Base-by-base conservation (phyloP, 2,888 invertebrate species). In the Chrysolina haemoptera region DNA sequence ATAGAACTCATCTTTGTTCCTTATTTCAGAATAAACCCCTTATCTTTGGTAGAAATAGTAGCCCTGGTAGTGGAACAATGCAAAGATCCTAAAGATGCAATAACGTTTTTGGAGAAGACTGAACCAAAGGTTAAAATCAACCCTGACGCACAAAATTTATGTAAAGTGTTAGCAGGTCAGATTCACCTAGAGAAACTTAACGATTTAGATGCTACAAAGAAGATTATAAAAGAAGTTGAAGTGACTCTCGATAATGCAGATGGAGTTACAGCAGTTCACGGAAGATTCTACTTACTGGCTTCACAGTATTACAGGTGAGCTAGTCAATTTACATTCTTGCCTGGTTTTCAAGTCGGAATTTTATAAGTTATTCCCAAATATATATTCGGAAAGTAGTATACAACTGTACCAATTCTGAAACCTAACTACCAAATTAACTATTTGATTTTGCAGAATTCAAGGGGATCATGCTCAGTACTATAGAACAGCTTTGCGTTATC, bases 381-480 rank as follows among this genome's bases (percentile, higher is more conserved):
- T 35, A 35, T 3, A 6, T 35, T 35, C 8, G 35, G 35, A 35
- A 35, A 35, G 35, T 35, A 35, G 8, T 35, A 35, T 35, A 35
- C 8, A 35, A 35, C 8, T 6, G 35, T 35, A 6, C 35, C 35
- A 35, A 35, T 35, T 35, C 35, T 35, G 8, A 35, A 35, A 35
- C 8, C 35, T 35, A 35, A 35, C 4, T 35, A 35, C 35, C 35
- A 35, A 6, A 8, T 35, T 20, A 50, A 35, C 16, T 55, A n/a
- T 41, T 46, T 67, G 10, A 50, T 73, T 79, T 78, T 53, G 10
- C 80, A 91, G 93, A 77, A 90, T 94, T 40, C 93, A 94, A 83
- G 97, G 97, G 0, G 95, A 97, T 81, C 96, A 98, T 89, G 95
- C 96, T 0, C 95, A 96, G 81, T 99, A 98, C 90, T 99, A 99